These are phyloP conservation scores for Raja brachyura DNA, from an alignment of 2,113 vertebrate genomes.

Conservation along the genomic window DNA sequence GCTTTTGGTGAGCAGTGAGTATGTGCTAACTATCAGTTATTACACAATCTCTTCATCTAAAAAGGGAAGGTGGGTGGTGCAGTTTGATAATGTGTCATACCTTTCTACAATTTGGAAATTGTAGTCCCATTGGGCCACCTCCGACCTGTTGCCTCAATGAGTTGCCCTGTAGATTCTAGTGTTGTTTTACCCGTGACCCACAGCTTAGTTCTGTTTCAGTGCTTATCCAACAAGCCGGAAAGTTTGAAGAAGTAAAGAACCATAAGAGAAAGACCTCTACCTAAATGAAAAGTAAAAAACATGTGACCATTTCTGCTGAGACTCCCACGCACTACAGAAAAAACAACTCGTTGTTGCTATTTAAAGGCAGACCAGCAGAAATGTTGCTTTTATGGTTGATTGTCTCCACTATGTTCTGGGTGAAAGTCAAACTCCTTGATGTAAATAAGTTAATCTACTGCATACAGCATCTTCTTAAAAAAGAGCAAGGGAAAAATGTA, in stretches of 20 bases:
- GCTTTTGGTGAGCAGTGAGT: slow-evolving; percentile 84
- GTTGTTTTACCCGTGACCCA: slow-evolving; percentile 63
- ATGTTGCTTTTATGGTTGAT: background rate
- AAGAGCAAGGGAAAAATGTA: background rate
- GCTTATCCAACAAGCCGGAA: slow-evolving; percentile 69
- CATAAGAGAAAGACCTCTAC: slow-evolving; percentile 62
- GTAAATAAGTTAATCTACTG: background rate
- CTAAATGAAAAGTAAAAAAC: slow-evolving; percentile 59
- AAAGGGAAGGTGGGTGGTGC: slow-evolving; percentile 79
- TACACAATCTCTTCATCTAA: slow-evolving; percentile 74
- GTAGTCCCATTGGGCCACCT: slow-evolving; percentile 70
- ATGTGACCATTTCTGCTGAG: slow-evolving; percentile 51
- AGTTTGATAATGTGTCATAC: slow-evolving; percentile 71
- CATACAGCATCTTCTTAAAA: background rate
- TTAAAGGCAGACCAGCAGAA: background rate
- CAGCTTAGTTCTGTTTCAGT: slow-evolving; percentile 72
- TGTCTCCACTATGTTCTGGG: background rate
- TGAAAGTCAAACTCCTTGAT: background rate
- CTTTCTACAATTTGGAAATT: slow-evolving; percentile 73
- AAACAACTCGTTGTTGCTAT: background rate
- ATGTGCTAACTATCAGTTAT: slow-evolving; percentile 87
- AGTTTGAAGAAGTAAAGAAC: slow-evolving; percentile 61
- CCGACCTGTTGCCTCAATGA: slow-evolving; percentile 81
- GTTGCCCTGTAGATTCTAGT: slow-evolving; percentile 54
- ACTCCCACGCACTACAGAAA: slow-evolving; percentile 44